Evolutionary conservation across 2,888 invertebrate species (phyloP), one percentile per base, ranked within the genome.

Genomic region (Torymus tubicola): DNA sequence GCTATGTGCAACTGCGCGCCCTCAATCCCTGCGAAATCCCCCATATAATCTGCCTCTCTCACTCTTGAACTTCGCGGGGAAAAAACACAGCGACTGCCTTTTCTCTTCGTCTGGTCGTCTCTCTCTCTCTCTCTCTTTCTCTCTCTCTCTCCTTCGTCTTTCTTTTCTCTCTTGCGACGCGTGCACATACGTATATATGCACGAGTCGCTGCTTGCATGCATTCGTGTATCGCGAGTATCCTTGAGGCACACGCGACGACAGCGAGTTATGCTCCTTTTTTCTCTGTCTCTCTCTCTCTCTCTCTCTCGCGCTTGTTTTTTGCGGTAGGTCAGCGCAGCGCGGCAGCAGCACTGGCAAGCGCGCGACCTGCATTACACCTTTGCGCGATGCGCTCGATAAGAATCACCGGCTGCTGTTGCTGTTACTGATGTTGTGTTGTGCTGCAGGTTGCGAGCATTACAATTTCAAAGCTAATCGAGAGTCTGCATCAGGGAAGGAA

Each of bases 11-110:
- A 55, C 69, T 69, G 42, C 72, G 42, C 72, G 74, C 76, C 70
- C 77, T 61, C 80, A 68, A 69, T 72, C 81, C 74, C 77, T 74
- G n/a, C n/a, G 75, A 78, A 65, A 69, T 80, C 58, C 81, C 69
- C 69, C 79, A 55, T 72, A 72, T 65, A 72, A 81, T 75, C 67
- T 31, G 31, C 31, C 31, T 31, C 31, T 71, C 16, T n/a, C 83
- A 84, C 21, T 68, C 77, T 77, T 77, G 77, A 81, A 73, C 77
- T 81, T 81, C 64, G 73, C 24, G 14, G 58, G 42, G 53, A n/a
- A 21, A 57, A 69, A 73, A 74, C 18, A 31, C 21, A 10, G 42
- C 21, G 24, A 11, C 21, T 31, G 31, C 13, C 14, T 16, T 4
- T 50, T 11, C 21, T 14, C 5, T 31, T 10, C 67, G 61, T 31